Evolutionary conservation across 2,888 invertebrate genomes (phyloP).

Genomic region (Hydropsyche betteni): DNA sequence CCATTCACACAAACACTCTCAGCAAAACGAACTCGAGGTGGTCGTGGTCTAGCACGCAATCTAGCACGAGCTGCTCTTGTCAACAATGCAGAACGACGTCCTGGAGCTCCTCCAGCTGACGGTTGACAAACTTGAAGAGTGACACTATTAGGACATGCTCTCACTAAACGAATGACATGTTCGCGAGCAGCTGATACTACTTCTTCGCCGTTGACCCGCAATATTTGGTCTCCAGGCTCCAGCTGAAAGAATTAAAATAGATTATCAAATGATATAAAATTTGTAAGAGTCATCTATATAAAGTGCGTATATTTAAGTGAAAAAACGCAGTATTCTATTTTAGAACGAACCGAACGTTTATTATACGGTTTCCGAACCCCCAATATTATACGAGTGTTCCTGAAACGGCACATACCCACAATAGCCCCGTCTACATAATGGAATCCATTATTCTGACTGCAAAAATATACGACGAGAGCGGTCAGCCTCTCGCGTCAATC

Average conservation of each 20-base stretch:
- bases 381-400: constrained; percentile 11
- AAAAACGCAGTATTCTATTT: too few species aligned
- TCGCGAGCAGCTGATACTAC: constrained; percentile 86
- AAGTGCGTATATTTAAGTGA: too few species aligned
- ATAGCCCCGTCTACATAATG: constrained; percentile 15
- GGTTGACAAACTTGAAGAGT: constrained; percentile 86
- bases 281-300: too few species aligned
- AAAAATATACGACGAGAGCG: constrained; percentile 13
- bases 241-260: constrained; percentile 62
- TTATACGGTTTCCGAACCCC: constrained; percentile 5
- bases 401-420: not conserved
- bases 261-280: constrained; percentile 30
- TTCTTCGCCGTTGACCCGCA: constrained; percentile 90
- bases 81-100: constrained; percentile 82
- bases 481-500: not conserved
- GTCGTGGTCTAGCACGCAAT: constrained; percentile 78
- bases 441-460: constrained; percentile 28
- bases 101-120: constrained; percentile 66
- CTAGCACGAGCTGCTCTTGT: constrained; percentile 89
- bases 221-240: constrained; percentile 90
- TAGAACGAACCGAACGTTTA: too few species aligned
- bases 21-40: constrained; percentile 87
- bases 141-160: constrained; percentile 81
- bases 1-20: constrained; percentile 90
- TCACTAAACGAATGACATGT: constrained; percentile 87